Evolutionary conservation across 2,888 invertebrate genomes (phyloP).

Genomic region (Heliconius ethilla): DNA sequence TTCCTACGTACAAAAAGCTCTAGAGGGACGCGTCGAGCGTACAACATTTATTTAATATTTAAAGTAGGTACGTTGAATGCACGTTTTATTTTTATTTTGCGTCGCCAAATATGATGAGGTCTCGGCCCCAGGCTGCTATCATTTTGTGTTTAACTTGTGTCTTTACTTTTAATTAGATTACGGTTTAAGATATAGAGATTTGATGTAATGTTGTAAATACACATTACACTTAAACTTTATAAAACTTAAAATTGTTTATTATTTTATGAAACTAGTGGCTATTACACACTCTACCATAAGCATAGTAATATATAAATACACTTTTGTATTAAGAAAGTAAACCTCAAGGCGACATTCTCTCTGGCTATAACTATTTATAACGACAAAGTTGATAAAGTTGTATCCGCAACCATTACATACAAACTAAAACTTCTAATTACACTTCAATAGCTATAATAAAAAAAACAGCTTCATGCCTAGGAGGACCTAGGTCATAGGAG

Average conservation of each 20-base stretch:
- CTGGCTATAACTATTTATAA: too few relatives aligned
- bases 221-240: background rate
- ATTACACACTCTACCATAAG: too few relatives aligned
- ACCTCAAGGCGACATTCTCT: too few relatives aligned
- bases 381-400: background rate
- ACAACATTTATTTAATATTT: conserved; percentile 27
- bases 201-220: background rate
- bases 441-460: background rate
- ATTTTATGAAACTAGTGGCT: background rate
- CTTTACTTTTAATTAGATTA: conserved; percentile 22
- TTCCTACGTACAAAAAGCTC: background rate
- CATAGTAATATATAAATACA: too few relatives aligned
- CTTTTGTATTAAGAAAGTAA: too few relatives aligned
- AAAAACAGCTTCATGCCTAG: too few relatives aligned
- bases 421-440: background rate
- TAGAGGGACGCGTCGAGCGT: conserved; percentile 10
- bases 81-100: conserved; percentile 25
- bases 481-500: too few relatives aligned
- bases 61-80: conserved; percentile 3
- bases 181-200: background rate
- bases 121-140: conserved; percentile 26
- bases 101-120: conserved; percentile 36
- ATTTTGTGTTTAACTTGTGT: conserved; percentile 11
- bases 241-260: too few relatives aligned
- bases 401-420: background rate